Evolutionary conservation across 2,888 invertebrate genomes (phyloP).

Genomic region (Campoplex nolae): DNA sequence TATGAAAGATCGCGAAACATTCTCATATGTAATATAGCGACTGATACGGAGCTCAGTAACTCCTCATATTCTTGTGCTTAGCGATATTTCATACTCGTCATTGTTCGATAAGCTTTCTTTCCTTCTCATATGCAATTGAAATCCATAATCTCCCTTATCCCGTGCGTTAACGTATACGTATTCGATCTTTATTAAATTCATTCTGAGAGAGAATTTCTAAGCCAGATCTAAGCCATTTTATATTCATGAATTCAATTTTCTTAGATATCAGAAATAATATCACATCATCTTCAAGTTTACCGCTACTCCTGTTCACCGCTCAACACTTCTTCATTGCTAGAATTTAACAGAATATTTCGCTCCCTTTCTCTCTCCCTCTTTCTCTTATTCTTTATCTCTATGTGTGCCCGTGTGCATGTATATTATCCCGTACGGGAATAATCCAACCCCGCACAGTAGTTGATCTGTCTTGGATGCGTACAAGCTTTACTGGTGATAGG

Average conservation of each 20-base stretch:
- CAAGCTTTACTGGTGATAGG: slow-evolving; percentile 5
- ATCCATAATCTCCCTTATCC: slow-evolving; percentile 33
- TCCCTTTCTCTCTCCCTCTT: neutral
- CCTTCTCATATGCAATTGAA: slow-evolving; percentile 54
- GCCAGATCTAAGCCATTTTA: neutral
- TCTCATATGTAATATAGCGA: slow-evolving; percentile 34
- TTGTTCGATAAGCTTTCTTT: slow-evolving; percentile 56
- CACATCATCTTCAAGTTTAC: neutral
- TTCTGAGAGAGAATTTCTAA: neutral
- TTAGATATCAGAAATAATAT: neutral
- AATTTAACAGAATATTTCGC: neutral
- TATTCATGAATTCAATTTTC: slow-evolving; percentile 21
- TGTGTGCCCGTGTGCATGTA: neutral
- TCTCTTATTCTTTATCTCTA: neutral
- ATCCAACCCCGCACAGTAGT: slow-evolving; percentile 8
- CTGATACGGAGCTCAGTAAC: slow-evolving; percentile 33
- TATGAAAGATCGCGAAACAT: slow-evolving; percentile 48
- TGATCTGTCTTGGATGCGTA: slow-evolving; percentile 19
- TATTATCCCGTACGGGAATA: slow-evolving; percentile 30
- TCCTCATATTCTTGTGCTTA: slow-evolving; percentile 51
- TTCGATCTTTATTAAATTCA: slow-evolving; percentile 11
- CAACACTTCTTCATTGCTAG: slow-evolving; percentile 7
- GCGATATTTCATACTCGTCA: slow-evolving; percentile 50
- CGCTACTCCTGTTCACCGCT: neutral
- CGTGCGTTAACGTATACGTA: neutral